These are phyloP conservation scores for Parapsyche elsis DNA, from an alignment of 1,140 invertebrate genomes.

Conservation along the genomic window DNA sequence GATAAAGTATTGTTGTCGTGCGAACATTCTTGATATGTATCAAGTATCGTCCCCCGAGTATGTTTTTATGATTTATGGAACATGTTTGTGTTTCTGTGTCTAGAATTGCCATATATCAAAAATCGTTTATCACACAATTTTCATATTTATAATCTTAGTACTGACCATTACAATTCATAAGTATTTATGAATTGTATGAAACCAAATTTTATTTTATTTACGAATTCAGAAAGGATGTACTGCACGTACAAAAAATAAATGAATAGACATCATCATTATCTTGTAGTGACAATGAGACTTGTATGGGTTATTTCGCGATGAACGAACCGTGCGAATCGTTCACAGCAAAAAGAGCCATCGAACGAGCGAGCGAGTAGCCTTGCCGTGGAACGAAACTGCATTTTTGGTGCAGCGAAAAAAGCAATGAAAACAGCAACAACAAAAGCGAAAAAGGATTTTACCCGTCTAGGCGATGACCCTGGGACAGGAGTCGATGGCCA, in stretches of 20 bases:
- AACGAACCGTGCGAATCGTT: constrained; percentile 14
- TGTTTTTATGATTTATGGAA: too few relatives aligned
- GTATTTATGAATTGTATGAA: too few relatives aligned
- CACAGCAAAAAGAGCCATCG: background rate
- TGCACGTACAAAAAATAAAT: background rate
- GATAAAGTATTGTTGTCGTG: too few relatives aligned
- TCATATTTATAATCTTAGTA: too few relatives aligned
- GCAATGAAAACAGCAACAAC: background rate
- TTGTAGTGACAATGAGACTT: background rate
- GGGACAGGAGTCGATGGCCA: constrained; percentile 1
- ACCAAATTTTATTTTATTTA: too few relatives aligned
- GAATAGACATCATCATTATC: background rate
- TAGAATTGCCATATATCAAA: too few relatives aligned
- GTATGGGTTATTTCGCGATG: constrained; percentile 2
- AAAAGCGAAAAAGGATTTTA: background rate
- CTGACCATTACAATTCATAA: too few relatives aligned
- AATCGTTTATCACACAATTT: too few relatives aligned
- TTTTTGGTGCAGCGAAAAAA: constrained; percentile 5
- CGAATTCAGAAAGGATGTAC: too few relatives aligned
- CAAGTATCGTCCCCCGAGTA: too few relatives aligned
- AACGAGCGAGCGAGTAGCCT: background rate
- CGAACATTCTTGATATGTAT: too few relatives aligned
- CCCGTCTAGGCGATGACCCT: background rate
- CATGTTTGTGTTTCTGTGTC: too few relatives aligned
- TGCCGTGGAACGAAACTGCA: constrained; percentile 19